Evolutionary conservation across 2,888 invertebrate species (phyloP).

Genomic region (Chrysolina haemoptera): DNA sequence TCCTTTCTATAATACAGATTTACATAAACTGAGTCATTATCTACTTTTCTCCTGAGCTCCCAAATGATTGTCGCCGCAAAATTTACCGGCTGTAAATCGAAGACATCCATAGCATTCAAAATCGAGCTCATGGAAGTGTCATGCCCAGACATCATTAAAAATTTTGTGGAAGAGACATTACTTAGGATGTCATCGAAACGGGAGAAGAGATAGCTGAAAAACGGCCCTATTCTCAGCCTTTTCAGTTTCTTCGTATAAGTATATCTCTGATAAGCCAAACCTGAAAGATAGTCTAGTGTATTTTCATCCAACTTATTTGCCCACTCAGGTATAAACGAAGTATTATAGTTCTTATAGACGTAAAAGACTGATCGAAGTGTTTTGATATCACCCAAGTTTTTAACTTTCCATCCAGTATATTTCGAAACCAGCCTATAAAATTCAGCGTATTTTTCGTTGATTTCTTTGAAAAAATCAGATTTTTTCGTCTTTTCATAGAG

Average conservation of each 20-base stretch:
- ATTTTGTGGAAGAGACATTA: slow-evolving; percentile 64
- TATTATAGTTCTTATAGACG: slow-evolving; percentile 75
- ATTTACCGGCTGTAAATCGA: slow-evolving; percentile 77
- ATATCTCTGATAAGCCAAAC: slow-evolving; percentile 73
- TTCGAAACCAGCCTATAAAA: slow-evolving; percentile 78
- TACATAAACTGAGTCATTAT: slow-evolving; percentile 51
- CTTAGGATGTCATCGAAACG: slow-evolving; percentile 71
- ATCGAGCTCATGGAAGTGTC: slow-evolving; percentile 84
- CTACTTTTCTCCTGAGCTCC: slow-evolving; percentile 74
- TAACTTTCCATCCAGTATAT: slow-evolving; percentile 71
- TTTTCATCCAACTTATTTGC: slow-evolving; percentile 2
- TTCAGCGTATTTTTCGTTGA: slow-evolving; percentile 72
- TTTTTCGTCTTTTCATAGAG: slow-evolving; percentile 72
- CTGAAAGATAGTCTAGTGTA: slow-evolving; percentile 73
- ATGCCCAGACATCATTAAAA: slow-evolving; percentile 85
- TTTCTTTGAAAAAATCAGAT: slow-evolving; percentile 60
- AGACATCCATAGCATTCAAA: slow-evolving; percentile 81
- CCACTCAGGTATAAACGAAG: slow-evolving; percentile 69
- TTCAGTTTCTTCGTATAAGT: slow-evolving; percentile 74
- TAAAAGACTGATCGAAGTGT: slow-evolving; percentile 70
- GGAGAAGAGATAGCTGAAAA: slow-evolving; percentile 78
- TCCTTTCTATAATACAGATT: slow-evolving; percentile 78
- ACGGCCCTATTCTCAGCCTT: slow-evolving; percentile 74
- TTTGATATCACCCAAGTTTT: slow-evolving; percentile 20
- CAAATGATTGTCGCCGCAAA: slow-evolving; percentile 80